These are phyloP conservation scores for Eurois occulta DNA, from an alignment of 2,888 invertebrate genomes.

Conservation along the genomic window DNA sequence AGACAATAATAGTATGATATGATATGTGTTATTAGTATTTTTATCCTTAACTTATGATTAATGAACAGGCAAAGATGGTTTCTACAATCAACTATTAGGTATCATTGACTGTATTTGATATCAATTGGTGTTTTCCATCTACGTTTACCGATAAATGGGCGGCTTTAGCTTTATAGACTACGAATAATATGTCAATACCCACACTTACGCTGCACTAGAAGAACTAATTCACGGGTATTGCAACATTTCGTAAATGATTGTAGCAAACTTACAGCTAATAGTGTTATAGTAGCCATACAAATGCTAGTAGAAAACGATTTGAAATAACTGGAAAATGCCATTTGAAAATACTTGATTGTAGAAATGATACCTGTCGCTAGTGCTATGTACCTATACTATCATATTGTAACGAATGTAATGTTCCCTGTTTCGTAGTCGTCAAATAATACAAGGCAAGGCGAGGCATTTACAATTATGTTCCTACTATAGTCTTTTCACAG, in stretches of 20 bases:
- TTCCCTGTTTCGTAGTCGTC: conserved; percentile 69
- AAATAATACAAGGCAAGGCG: not conserved
- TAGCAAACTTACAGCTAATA: not conserved
- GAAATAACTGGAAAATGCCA: not conserved
- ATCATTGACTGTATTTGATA: not conserved
- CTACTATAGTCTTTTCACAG: not conserved
- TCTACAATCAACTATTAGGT: conserved; percentile 41
- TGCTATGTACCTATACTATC: conserved; percentile 44
- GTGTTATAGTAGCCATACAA: not conserved
- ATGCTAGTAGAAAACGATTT: not conserved
- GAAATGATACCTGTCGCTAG: conserved; percentile 54
- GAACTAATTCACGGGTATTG: not conserved
- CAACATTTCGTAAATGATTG: not conserved
- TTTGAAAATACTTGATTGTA: conserved; percentile 30
- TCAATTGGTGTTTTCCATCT: not conserved
- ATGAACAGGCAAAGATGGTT: conserved; percentile 52
- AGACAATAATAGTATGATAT: conserved; percentile 74
- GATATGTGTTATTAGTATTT: conserved; percentile 68
- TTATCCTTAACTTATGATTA: conserved; percentile 51
- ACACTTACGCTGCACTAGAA: not conserved
- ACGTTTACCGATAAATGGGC: not conserved
- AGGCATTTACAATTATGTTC: conserved; percentile 2
- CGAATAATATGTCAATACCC: not conserved
- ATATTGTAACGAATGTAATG: conserved; percentile 52
- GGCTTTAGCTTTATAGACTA: not conserved